A percentile compares a stretch with the other conserved stretches of the same genome.
Conservation (phyloP, 2,888 invertebrate genomes). For the Metacarcinus magister region DNA sequence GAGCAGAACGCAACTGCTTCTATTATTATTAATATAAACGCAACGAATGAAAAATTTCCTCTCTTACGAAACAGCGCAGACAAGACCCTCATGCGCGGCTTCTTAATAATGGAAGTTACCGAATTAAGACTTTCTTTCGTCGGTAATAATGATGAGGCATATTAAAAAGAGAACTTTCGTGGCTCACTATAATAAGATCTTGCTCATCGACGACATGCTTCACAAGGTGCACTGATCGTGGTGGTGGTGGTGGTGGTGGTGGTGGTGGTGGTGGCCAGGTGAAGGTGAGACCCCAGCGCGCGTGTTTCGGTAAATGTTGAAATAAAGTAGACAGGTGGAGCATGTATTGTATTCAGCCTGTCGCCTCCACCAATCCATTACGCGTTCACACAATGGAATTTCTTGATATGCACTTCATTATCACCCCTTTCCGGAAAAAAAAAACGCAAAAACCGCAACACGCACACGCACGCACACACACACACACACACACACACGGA, state of each 20-base stretch:
- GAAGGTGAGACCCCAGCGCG: not conserved
- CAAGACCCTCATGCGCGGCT: not conserved
- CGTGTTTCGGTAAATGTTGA: not conserved
- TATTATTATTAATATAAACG: not conserved
- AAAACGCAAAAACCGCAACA: too few species aligned
- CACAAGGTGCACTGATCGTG: not conserved
- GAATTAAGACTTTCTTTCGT: not conserved
- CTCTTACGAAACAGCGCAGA: not conserved
- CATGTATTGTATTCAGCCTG: not conserved
- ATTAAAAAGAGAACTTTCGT: not conserved
- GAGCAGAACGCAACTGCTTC: not conserved
- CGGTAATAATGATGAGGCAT: not conserved
- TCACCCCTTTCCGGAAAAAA: too few species aligned
- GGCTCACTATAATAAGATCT: not conserved
- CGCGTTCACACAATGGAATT: not conserved
- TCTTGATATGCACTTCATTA: not conserved
- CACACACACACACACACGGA: slow-evolving; percentile 53
- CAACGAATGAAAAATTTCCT: not conserved
- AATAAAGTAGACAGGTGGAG: not conserved
- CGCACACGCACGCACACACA: slow-evolving; percentile 54
- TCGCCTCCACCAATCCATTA: not conserved
- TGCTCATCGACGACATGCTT: not conserved
- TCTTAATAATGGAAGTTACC: slow-evolving; percentile 14
- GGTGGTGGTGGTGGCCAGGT: not conserved
- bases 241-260: not conserved